phyloP scores from a whole-genome alignment of 2,113 vertebrate genomes.

The Oxyruncus cristatus region DNA sequence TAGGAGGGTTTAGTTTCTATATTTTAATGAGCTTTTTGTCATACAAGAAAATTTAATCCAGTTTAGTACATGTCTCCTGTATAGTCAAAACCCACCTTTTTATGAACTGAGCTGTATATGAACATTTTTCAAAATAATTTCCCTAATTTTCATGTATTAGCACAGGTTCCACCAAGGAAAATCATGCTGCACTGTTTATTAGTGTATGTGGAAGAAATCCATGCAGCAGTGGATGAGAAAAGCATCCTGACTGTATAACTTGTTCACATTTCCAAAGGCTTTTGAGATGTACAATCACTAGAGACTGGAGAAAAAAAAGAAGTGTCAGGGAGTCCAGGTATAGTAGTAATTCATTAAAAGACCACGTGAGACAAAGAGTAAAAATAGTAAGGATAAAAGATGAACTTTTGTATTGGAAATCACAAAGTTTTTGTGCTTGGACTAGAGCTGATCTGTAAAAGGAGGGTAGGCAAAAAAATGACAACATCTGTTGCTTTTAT shows the following conservation, averaged over 20 bases:
- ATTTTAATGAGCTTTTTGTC: background rate
- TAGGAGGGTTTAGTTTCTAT: background rate
- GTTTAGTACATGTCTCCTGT: background rate
- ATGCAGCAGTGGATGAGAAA: background rate
- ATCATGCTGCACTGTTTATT: background rate
- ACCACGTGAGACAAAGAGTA: background rate
- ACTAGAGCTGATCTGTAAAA: background rate
- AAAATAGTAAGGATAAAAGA: background rate
- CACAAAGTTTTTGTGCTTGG: background rate
- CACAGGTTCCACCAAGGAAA: background rate
- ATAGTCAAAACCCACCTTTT: background rate
- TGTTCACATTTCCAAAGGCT: constrained; percentile 2
- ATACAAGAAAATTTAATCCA: background rate
- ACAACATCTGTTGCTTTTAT: background rate
- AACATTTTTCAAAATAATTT: background rate
- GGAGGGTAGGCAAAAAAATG: background rate
- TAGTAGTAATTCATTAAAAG: background rate
- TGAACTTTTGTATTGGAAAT: background rate
- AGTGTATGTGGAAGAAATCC: background rate
- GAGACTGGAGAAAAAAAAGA: background rate
- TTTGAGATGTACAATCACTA: background rate
- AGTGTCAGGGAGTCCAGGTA: background rate
- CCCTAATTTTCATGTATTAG: background rate
- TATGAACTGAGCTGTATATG: background rate
- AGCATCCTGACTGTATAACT: background rate